phyloP scores from a whole-genome alignment of 2,797 vertebrate species.

The Cirrhinus mrigala region DNA sequence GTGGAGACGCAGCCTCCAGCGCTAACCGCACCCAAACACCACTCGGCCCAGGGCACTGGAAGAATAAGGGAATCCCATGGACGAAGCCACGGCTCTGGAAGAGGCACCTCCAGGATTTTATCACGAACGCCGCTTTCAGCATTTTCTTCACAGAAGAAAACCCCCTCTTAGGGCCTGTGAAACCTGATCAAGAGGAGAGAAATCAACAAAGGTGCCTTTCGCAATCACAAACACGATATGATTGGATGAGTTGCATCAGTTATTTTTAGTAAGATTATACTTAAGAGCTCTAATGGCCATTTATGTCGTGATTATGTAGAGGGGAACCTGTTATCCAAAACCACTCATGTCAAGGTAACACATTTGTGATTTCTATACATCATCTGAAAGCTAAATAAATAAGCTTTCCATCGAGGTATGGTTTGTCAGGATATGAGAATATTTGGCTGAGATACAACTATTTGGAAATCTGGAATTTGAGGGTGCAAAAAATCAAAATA shows the following conservation, averaged over 20 bases:
- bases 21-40: conserved; percentile 42
- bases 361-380: conserved; percentile 53
- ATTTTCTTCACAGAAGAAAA: conserved; percentile 99
- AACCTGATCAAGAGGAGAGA: conserved; percentile 80
- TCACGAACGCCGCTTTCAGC: conserved; percentile 69
- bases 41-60: conserved; percentile 54
- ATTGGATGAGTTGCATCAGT: conserved; percentile 56
- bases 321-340: conserved; percentile 48
- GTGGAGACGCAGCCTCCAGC: conserved; percentile 56
- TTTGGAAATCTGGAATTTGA: too few species aligned
- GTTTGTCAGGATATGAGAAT: too few species aligned
- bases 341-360: conserved; percentile 61
- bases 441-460: too few species aligned
- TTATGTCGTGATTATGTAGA: conserved; percentile 64
- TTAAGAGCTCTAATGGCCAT: conserved; percentile 12
- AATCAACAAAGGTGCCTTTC: conserved; percentile 16
- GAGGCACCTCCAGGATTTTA: conserved; percentile 68
- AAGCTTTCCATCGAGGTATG: too few species aligned
- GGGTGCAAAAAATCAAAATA: too few species aligned
- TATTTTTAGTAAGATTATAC: conserved; percentile 72
- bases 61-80: conserved; percentile 61
- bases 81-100: conserved; percentile 67
- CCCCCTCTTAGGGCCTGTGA: conserved; percentile 92
- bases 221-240: background rate
- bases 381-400: too few species aligned